Conservation (phyloP, 2,888 invertebrate species). For the Amphipyra berbera region DNA sequence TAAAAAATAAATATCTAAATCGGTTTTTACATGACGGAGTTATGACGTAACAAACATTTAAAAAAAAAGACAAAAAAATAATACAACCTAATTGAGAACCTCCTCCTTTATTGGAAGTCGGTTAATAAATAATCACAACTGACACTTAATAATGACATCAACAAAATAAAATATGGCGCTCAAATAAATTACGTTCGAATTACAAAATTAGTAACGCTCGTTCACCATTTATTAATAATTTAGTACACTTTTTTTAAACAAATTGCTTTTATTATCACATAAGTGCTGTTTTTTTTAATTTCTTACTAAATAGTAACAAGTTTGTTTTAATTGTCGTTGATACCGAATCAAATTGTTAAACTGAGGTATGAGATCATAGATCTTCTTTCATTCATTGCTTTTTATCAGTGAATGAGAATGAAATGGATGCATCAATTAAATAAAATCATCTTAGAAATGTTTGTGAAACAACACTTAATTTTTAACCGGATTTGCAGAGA, state of each 20-base stretch:
- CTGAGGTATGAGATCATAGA: neutral
- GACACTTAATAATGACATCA: neutral
- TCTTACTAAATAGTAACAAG: conserved; percentile 1
- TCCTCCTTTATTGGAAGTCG: too few species aligned
- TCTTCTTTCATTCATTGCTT: conserved; percentile 25
- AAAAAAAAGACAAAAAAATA: too few species aligned
- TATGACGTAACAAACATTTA: too few species aligned
- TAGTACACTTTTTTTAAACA: conserved; percentile 12
- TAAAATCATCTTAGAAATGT: conserved; percentile 3
- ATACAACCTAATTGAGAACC: too few species aligned
- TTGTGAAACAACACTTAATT: conserved; percentile 1
- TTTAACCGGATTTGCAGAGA: conserved; percentile 3
- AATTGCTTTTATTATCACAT: conserved; percentile 4
- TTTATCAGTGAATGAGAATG: conserved; percentile 3
- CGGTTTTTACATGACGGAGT: too few species aligned
- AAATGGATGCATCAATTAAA: conserved; percentile 20
- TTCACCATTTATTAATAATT: conserved; percentile 16
- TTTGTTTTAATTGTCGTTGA: conserved; percentile 25
- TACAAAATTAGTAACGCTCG: conserved; percentile 19
- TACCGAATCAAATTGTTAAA: conserved; percentile 28
- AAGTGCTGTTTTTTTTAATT: conserved; percentile 14
- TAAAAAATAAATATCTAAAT: too few species aligned
- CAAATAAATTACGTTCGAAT: conserved; percentile 1
- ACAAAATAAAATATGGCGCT: conserved; percentile 1
- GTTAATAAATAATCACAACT: neutral